Conservation (phyloP, 1,140 invertebrate species). For the Cydia splendana region DNA sequence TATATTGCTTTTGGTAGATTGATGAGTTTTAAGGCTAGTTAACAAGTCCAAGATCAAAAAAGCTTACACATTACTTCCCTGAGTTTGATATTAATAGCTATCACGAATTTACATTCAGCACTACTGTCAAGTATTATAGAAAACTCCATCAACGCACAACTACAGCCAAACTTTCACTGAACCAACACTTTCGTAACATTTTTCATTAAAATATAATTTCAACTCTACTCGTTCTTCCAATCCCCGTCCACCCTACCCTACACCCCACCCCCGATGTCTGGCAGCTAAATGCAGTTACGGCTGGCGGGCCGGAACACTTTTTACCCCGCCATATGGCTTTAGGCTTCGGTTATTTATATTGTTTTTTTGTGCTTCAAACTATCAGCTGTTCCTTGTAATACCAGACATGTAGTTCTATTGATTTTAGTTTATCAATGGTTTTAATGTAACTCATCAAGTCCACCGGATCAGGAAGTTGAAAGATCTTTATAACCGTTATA, state of each 20-base stretch:
- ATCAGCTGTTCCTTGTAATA: background rate
- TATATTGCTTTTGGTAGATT: too few relatives aligned
- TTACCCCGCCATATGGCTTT: slow-evolving; percentile 7
- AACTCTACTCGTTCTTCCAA: background rate
- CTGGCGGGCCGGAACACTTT: slow-evolving; percentile 9
- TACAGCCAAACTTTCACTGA: background rate
- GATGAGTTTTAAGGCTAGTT: too few relatives aligned
- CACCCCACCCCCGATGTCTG: background rate
- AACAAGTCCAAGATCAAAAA: too few relatives aligned
- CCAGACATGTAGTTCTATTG: background rate
- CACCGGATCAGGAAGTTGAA: too few relatives aligned
- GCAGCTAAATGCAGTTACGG: slow-evolving; percentile 18
- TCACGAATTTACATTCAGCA: background rate
- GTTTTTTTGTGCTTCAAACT: background rate
- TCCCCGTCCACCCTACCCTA: background rate
- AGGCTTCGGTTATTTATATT: slow-evolving; percentile 1
- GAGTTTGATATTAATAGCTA: too few relatives aligned
- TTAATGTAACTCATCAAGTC: too few relatives aligned
- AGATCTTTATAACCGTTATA: too few relatives aligned
- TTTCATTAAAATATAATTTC: background rate
- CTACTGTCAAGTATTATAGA: background rate
- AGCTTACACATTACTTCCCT: too few relatives aligned
- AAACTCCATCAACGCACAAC: background rate
- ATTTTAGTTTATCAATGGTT: background rate
- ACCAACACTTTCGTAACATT: background rate